phyloP scores from a whole-genome alignment of 2,797 vertebrate species.

The Chromis chromis region DNA sequence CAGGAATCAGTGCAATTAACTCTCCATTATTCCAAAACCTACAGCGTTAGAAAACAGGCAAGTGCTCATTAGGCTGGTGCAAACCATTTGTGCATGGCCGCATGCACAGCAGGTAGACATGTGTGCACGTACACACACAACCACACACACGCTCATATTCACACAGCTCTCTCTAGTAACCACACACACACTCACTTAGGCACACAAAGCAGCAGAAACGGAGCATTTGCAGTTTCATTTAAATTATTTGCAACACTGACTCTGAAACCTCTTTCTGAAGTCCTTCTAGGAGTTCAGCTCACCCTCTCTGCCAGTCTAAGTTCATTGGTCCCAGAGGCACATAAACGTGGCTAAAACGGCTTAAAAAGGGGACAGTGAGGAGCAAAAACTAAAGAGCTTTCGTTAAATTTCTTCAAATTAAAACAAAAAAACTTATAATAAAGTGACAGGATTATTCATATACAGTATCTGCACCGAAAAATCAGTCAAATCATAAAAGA shows the following conservation, averaged over 20 bases:
- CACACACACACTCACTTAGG: not conserved
- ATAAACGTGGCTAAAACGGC: constrained; percentile 36
- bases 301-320: constrained; percentile 25
- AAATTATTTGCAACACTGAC: constrained; percentile 42
- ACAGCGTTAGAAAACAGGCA: constrained; percentile 47
- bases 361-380: constrained; percentile 35
- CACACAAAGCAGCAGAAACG: constrained; percentile 33
- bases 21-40: constrained; percentile 27
- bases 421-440: constrained; percentile 27
- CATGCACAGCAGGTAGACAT: constrained; percentile 58
- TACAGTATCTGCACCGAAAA: constrained; percentile 42
- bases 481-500: constrained; percentile 37
- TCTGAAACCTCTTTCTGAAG: constrained; percentile 14
- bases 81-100: constrained; percentile 57
- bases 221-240: constrained; percentile 48
- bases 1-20: constrained; percentile 74
- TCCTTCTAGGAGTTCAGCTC: constrained; percentile 25
- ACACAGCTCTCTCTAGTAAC: constrained; percentile 5
- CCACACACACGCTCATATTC: not conserved
- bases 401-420: constrained; percentile 44
- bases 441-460: constrained; percentile 11
- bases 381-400: not conserved
- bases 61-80: constrained; percentile 70
- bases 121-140: constrained; percentile 1
- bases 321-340: constrained; percentile 63